These are phyloP conservation scores for Cyclopterus lumpus DNA, from an alignment of 2,797 vertebrate species.

Conservation along the genomic window DNA sequence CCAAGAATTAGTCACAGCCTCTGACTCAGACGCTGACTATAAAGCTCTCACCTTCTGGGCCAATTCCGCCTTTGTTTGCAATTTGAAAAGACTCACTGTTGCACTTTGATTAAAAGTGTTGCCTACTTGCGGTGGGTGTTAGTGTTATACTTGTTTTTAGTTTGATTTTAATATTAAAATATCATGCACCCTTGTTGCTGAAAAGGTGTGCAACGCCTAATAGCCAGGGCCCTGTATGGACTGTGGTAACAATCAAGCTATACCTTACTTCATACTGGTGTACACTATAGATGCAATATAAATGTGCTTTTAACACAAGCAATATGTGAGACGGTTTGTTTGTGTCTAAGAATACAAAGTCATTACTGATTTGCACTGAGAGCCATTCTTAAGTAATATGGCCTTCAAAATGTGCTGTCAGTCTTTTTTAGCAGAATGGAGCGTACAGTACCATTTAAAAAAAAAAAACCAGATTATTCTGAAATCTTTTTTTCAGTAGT, in stretches of 20 bases:
- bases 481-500: conserved; percentile 39
- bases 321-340: conserved; percentile 26
- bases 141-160: neutral
- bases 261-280: neutral
- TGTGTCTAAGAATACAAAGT: conserved; percentile 31
- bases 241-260: neutral
- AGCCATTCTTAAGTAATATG: conserved; percentile 43
- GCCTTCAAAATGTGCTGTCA: conserved; percentile 49
- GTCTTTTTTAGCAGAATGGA: conserved; percentile 44
- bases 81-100: neutral
- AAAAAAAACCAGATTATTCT: conserved; percentile 42
- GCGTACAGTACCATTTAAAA: conserved; percentile 7
- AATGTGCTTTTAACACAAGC: conserved; percentile 4
- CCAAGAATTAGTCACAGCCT: conserved; percentile 13
- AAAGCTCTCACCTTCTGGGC: neutral
- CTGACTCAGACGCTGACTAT: neutral
- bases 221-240: neutral
- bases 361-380: conserved; percentile 43
- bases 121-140: neutral
- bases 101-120: neutral
- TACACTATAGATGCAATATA: neutral
- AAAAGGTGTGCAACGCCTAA: neutral
- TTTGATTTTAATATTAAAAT: neutral
- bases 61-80: neutral
- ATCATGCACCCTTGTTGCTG: neutral